Evolutionary conservation across 2,888 invertebrate species (phyloP).

Genomic region (Diploptera punctata): DNA sequence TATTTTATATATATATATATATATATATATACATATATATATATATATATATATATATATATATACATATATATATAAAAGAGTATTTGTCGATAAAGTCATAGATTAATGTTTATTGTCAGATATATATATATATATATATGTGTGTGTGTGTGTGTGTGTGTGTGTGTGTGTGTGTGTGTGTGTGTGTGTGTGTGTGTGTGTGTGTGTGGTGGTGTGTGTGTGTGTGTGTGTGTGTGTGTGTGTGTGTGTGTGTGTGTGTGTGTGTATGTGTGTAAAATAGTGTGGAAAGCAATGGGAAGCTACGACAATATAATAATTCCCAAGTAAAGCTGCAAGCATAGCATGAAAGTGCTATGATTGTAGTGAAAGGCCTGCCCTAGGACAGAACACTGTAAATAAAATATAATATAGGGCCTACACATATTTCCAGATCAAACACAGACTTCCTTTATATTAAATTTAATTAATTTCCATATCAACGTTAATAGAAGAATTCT

Average conservation of each 20-base stretch:
- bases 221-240: not conserved
- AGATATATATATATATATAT: too few species aligned
- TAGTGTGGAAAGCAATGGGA: not conserved
- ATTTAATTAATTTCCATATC: too few species aligned
- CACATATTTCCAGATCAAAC: too few species aligned
- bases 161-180: not conserved
- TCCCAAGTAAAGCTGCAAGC: too few species aligned
- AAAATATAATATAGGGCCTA: not conserved
- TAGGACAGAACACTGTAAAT: too few species aligned
- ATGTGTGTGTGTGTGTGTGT: conserved; percentile 8
- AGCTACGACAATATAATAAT: too few species aligned
- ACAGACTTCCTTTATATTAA: too few species aligned
- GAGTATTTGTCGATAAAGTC: too few species aligned
- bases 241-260: not conserved
- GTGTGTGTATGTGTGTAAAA: not conserved
- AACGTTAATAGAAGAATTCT: too few species aligned
- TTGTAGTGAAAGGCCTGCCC: too few species aligned
- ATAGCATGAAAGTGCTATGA: too few species aligned
- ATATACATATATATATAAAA: not conserved
- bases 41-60: not conserved
- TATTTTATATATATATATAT: not conserved
- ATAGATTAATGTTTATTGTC: too few species aligned
- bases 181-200: not conserved
- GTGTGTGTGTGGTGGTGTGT: not conserved
- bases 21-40: not conserved